A percentile compares a stretch with the other conserved stretches of the same genome.
phyloP scores from a whole-genome alignment of 1,140 invertebrate species.

The Planococcus citri region DNA sequence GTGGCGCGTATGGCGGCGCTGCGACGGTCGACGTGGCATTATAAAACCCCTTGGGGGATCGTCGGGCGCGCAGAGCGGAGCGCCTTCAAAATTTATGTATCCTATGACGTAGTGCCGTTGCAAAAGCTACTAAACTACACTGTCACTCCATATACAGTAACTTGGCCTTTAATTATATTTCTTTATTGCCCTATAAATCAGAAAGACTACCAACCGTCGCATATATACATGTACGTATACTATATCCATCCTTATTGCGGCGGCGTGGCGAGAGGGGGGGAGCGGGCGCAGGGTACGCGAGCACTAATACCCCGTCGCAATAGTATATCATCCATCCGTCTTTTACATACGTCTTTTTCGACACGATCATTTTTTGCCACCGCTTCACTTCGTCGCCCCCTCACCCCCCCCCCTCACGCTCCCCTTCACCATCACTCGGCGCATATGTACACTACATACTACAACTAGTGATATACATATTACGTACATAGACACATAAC shows the following conservation, averaged over 20 bases:
- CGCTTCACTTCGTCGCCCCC: too few relatives aligned
- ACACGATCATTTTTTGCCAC: slow-evolving; percentile 8
- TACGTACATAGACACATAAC: too few relatives aligned
- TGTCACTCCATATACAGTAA: slow-evolving; percentile 14
- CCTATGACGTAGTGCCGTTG: slow-evolving; percentile 18
- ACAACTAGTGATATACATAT: too few relatives aligned
- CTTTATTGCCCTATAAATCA: slow-evolving; percentile 20
- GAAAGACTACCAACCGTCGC: slow-evolving; percentile 17
- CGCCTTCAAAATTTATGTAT: slow-evolving; percentile 20
- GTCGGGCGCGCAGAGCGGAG: neutral
- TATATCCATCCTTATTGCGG: neutral
- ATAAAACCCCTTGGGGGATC: slow-evolving; percentile 13
- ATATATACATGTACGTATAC: slow-evolving; percentile 11
- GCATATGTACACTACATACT: too few relatives aligned
- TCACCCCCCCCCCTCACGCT: too few relatives aligned
- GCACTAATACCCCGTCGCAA: slow-evolving; percentile 9
- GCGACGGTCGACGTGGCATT: too few relatives aligned
- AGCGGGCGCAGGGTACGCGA: neutral
- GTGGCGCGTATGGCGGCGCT: neutral
- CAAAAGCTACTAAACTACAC: slow-evolving; percentile 11
- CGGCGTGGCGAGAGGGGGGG: too few relatives aligned
- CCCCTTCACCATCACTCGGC: too few relatives aligned
- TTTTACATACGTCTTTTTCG: slow-evolving; percentile 20
- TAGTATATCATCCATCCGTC: slow-evolving; percentile 17
- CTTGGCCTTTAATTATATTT: slow-evolving; percentile 20